Base-by-base conservation (phyloP, 2,888 invertebrate genomes). In the Andrena fulva region DNA sequence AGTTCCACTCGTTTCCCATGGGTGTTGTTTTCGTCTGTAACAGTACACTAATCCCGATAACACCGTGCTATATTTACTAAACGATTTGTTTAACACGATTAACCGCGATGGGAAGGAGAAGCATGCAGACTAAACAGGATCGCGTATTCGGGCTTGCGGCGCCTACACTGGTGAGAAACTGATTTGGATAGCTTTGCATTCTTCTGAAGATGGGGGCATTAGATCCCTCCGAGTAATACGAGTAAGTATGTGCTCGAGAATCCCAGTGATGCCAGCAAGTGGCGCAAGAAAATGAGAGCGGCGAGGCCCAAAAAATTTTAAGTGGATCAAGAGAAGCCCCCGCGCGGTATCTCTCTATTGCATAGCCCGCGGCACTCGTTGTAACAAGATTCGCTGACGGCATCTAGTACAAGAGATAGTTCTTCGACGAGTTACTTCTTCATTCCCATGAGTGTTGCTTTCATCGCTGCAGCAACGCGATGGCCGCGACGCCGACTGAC, bases 1-100 rank as follows among this genome's bases (percentile, higher is more conserved):
- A 80, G 77, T 85, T 76, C 72, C 70, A 77, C 67, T 88, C 63
- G 81, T 84, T 89, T 91, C 89, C 87, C 90, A 90, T 87, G 90
- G 85, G 87, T 88, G 73, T 86, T 86, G 77, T 80, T 87, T 90
- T 86, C 83, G 73, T 82, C 20, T 60, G 75, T 74, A 73, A 80
- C 80, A 70, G 52, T 74, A 84, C 70, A 62, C 84, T 84, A 80
- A 80, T 63, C 73, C 66, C 54, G 67, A 70, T 80, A 71, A 74
- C 66, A 16, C 12, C 10, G 12, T 2, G 56, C 24, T 48, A 50
- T 66, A 31, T 75, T 77, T 71, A 64, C 35, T 24, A 20, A 20
- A 20, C 3, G 56, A 68, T 50, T 63, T 31, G 54, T 27, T 56
- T 29, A 56, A 77, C 48, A 56, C 48, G 31, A 12, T 59, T 6